phyloP scores from a whole-genome alignment of 1,140 invertebrate genomes.

The Cotesia chilonis region DNA sequence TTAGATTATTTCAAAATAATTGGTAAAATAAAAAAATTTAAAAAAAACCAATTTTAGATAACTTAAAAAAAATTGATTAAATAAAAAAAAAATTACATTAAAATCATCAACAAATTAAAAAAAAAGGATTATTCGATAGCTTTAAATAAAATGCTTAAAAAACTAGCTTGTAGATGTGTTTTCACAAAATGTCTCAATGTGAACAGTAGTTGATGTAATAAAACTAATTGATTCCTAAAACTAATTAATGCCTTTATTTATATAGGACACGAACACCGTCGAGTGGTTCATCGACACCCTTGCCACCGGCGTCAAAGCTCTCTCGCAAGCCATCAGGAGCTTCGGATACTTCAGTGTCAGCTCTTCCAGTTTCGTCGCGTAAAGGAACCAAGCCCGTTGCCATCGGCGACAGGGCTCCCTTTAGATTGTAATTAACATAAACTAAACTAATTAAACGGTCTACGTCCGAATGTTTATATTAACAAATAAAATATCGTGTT shows the following conservation, averaged over 20 bases:
- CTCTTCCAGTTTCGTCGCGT: constrained; percentile 57
- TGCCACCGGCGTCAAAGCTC: constrained; percentile 72
- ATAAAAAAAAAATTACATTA: not conserved
- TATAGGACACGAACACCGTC: constrained; percentile 74
- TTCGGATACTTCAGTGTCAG: constrained; percentile 69
- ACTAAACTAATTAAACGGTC: constrained; percentile 13
- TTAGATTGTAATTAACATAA: constrained; percentile 68
- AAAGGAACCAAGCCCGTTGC: constrained; percentile 67
- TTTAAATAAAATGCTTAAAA: too few species aligned
- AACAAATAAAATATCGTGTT: constrained; percentile 28
- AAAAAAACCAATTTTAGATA: too few species aligned
- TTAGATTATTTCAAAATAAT: too few species aligned
- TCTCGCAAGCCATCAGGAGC: constrained; percentile 73
- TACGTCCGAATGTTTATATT: constrained; percentile 10
- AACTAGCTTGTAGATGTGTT: not conserved
- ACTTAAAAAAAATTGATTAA: not conserved
- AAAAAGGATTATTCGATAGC: not conserved
- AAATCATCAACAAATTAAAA: constrained; percentile 2
- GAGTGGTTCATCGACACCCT: constrained; percentile 73
- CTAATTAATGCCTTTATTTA: constrained; percentile 30
- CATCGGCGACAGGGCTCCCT: constrained; percentile 71
- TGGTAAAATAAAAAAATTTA: too few species aligned
- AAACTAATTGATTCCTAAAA: not conserved
- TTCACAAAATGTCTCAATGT: too few species aligned
- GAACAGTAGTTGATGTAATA: too few species aligned